Evolutionary conservation across 1,140 invertebrate genomes (phyloP).

Genomic region (Cydia pomonella): DNA sequence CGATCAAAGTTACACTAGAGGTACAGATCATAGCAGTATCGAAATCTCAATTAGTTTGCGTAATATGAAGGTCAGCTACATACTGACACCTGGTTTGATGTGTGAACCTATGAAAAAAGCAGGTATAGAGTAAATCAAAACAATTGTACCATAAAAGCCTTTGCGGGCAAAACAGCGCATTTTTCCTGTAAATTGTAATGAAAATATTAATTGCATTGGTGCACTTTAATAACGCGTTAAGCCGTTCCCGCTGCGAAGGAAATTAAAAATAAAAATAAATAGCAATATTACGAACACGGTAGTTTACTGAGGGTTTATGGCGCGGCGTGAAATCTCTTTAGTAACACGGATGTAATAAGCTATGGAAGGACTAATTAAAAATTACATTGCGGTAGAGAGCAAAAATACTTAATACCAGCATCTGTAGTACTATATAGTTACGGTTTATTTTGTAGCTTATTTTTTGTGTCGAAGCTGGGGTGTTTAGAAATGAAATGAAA

Average conservation of each 20-base stretch:
- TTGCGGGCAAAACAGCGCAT: neutral
- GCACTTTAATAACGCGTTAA: conserved; percentile 17
- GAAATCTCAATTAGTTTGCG: too few relatives aligned
- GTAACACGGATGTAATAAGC: neutral
- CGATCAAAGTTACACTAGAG: too few relatives aligned
- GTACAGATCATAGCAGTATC: too few relatives aligned
- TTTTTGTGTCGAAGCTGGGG: too few relatives aligned
- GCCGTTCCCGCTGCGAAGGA: conserved; percentile 4
- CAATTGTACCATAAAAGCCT: neutral
- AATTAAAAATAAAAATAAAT: conserved; percentile 13
- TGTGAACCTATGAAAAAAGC: too few relatives aligned
- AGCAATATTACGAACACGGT: neutral
- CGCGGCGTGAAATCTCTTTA: neutral
- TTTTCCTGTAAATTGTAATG: neutral
- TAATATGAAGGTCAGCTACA: too few relatives aligned
- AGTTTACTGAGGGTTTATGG: neutral
- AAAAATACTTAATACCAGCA: too few relatives aligned
- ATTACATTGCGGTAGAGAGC: too few relatives aligned
- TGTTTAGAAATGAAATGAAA: too few relatives aligned
- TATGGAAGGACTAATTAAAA: neutral
- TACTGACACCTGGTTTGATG: too few relatives aligned
- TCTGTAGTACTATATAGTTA: too few relatives aligned
- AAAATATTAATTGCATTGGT: conserved; percentile 3
- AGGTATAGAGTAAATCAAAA: neutral
- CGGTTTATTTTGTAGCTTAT: too few relatives aligned